A percentile compares a stretch with the other conserved stretches of the same genome.
phyloP scores from a whole-genome alignment of 23 tunicate species.

The Styela plicata region DNA sequence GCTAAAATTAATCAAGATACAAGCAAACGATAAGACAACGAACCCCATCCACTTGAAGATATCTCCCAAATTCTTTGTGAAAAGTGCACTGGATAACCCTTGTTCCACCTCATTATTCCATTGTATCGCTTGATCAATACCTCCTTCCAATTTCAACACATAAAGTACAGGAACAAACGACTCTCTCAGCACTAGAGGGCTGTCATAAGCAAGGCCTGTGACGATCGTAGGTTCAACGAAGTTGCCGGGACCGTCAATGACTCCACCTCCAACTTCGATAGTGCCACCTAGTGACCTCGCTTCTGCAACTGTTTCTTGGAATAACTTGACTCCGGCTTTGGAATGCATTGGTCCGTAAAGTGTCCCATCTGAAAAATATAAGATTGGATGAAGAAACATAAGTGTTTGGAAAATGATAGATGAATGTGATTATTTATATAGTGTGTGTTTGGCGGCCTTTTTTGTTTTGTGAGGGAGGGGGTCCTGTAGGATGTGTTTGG shows the following conservation, averaged over 20 bases:
- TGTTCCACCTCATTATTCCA: conserved; percentile 98
- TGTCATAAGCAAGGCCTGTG: conserved; percentile 77
- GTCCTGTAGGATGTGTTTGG: too few species aligned
- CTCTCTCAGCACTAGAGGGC: conserved; percentile 71
- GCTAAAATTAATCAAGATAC: too few species aligned
- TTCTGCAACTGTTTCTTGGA: conserved; percentile 51
- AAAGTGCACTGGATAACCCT: conserved; percentile 81
- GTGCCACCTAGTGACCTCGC: conserved; percentile 72
- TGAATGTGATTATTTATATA: too few species aligned
- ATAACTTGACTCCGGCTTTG: conserved; percentile 62
- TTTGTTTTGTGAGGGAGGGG: too few species aligned
- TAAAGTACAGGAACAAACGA: conserved; percentile 92
- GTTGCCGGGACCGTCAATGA: conserved; percentile 84
- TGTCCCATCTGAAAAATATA: conserved; percentile 65
- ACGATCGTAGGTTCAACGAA: conserved; percentile 95
- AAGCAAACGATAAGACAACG: too few species aligned
- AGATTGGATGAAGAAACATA: too few species aligned
- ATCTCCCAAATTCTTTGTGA: conserved; percentile 65
- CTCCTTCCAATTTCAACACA: conserved; percentile 75
- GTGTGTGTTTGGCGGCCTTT: too few species aligned
- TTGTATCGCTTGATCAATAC: conserved; percentile 61
- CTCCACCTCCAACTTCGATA: conserved; percentile 87
- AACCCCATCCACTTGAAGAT: conserved; percentile 96
- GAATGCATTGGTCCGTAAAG: conserved; percentile 95
- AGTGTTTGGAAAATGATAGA: too few species aligned